Evolutionary conservation across 2,113 vertebrate genomes (phyloP).

Genomic region (Charadrius vociferus): DNA sequence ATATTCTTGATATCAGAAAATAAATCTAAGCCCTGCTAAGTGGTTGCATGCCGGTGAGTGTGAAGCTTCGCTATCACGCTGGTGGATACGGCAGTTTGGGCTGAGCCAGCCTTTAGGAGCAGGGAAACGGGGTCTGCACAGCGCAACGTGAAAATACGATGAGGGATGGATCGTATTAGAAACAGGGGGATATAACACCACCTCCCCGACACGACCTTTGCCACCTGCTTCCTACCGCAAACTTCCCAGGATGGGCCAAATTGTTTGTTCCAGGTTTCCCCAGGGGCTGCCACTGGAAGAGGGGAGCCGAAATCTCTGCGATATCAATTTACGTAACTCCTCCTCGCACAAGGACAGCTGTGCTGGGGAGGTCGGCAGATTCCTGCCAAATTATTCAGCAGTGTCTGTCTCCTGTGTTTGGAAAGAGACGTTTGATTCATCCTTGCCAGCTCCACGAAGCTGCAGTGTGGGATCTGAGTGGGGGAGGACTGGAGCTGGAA

Average conservation of each 20-base stretch:
- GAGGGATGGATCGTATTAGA: not conserved
- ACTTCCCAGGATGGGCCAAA: not conserved
- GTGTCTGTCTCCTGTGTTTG: conserved; percentile 8
- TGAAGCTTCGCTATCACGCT: not conserved
- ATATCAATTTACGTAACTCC: not conserved
- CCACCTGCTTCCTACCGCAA: fast-evolving
- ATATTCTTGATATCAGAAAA: not conserved
- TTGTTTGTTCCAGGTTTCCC: not conserved
- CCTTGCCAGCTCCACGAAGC: not conserved
- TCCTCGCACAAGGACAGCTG: conserved; percentile 30
- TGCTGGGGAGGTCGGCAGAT: conserved; percentile 9
- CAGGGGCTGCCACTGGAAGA: not conserved
- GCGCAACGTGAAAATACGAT: fast-evolving
- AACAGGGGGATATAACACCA: not conserved
- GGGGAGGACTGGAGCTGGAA: not conserved
- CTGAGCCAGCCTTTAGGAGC: not conserved
- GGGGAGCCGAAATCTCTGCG: not conserved
- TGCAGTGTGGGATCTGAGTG: not conserved
- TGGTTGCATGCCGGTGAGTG: not conserved
- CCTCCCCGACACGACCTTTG: not conserved
- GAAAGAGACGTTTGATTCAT: not conserved
- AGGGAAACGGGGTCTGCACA: not conserved
- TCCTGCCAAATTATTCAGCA: conserved; percentile 48
- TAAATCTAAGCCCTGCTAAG: not conserved
- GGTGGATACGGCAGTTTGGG: not conserved